These are phyloP conservation scores for Micrastur ruficollis DNA, from an alignment of 2,797 vertebrate genomes.

Conservation along the genomic window DNA sequence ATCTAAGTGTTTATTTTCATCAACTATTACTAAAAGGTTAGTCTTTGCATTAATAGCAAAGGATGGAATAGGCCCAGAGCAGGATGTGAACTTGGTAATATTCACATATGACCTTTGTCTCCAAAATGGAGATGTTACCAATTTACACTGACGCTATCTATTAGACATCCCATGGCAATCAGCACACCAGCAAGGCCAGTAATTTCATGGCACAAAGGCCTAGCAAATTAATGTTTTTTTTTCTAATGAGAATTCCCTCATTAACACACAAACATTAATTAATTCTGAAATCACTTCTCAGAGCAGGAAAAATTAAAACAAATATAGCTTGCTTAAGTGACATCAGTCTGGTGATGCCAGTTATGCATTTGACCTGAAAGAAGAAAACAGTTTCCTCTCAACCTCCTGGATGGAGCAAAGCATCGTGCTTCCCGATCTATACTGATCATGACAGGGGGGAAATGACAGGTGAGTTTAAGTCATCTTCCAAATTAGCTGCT, in stretches of 20 bases:
- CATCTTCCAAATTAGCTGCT: neutral
- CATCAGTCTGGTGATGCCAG: neutral
- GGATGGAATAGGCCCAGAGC: neutral
- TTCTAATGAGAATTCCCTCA: neutral
- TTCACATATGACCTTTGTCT: neutral
- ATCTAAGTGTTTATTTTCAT: neutral
- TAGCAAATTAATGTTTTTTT: neutral
- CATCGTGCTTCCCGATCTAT: neutral
- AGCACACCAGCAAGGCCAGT: neutral
- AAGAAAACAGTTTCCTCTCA: neutral
- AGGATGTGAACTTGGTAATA: neutral
- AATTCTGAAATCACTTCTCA: neutral
- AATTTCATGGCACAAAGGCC: neutral
- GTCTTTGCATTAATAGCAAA: neutral
- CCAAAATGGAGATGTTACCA: neutral
- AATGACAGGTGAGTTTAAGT: neutral
- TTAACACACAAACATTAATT: neutral
- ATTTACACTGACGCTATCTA: neutral
- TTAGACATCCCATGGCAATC: neutral
- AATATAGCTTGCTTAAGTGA: neutral
- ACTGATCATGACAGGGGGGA: neutral
- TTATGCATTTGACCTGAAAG: neutral
- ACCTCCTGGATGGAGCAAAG: neutral
- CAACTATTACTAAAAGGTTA: neutral
- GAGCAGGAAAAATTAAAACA: neutral